Evolutionary conservation across 2,113 vertebrate species (phyloP).

Genomic region (Zingel zingel): DNA sequence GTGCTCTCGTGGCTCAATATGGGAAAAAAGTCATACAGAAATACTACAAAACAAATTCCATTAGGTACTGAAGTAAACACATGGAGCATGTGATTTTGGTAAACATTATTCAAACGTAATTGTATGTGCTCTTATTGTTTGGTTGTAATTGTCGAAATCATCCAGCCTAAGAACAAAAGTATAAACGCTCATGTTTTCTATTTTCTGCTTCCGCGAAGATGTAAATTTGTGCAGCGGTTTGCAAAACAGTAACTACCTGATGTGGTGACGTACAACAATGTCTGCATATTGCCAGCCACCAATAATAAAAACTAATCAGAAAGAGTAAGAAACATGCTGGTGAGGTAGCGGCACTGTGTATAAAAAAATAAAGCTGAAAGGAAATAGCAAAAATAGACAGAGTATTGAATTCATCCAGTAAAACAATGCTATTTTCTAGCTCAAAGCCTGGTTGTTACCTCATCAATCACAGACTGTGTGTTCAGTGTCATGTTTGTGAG

Average conservation of each 20-base stretch:
- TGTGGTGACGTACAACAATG: background rate
- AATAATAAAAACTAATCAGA: constrained; percentile 32
- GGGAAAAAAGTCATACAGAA: constrained; percentile 20
- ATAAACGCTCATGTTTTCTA: constrained; percentile 31
- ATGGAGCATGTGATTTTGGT: constrained; percentile 32
- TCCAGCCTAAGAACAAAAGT: constrained; percentile 16
- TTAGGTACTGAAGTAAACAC: constrained; percentile 21
- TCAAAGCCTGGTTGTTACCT: constrained; percentile 63
- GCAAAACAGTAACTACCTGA: constrained; percentile 8
- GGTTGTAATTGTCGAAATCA: constrained; percentile 17
- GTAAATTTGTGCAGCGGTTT: constrained; percentile 27
- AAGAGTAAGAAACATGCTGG: constrained; percentile 7
- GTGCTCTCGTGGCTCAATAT: constrained; percentile 3
- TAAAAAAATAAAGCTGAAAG: constrained; percentile 21
- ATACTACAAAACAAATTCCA: constrained; percentile 25
- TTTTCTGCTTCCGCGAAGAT: constrained; percentile 48
- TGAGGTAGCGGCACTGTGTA: background rate
- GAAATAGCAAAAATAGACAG: constrained; percentile 8
- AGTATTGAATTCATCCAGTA: constrained; percentile 53
- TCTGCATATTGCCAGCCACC: constrained; percentile 26
- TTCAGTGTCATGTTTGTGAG: constrained; percentile 60
- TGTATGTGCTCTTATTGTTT: constrained; percentile 14
- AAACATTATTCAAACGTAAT: constrained; percentile 33
- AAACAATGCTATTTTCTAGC: constrained; percentile 67
- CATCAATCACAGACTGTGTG: constrained; percentile 72